A percentile compares a stretch with the other conserved stretches of the same genome.
Evolutionary conservation across 2,113 vertebrate species (phyloP).

Genomic region (Notothenia rossii): DNA sequence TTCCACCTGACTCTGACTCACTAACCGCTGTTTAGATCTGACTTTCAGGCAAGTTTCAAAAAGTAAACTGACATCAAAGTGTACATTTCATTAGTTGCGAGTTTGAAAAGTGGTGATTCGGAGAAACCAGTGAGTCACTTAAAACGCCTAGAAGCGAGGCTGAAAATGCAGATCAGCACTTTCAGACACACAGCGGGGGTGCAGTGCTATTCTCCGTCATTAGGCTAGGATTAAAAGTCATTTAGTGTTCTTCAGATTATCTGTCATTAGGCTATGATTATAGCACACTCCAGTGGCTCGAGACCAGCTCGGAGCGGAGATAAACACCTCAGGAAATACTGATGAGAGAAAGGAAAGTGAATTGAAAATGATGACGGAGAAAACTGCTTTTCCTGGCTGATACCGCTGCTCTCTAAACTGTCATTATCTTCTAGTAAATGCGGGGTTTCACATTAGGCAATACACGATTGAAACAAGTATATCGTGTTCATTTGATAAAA

Average conservation of each 20-base stretch:
- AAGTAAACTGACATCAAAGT: slow-evolving; percentile 20
- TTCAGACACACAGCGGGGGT: slow-evolving; percentile 1
- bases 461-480: no score
- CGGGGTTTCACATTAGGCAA: no score
- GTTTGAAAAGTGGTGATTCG: slow-evolving; percentile 27
- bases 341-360: background rate
- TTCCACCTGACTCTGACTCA: background rate
- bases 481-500: no score
- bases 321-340: slow-evolving; percentile 24
- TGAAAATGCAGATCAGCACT: slow-evolving; percentile 33
- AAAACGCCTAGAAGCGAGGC: slow-evolving; percentile 3
- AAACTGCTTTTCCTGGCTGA: no score
- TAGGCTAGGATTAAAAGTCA: slow-evolving; percentile 63
- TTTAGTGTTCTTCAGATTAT: slow-evolving; percentile 59
- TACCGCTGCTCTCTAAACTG: no score
- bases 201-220: slow-evolving; percentile 59
- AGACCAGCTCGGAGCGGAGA: slow-evolving; percentile 38
- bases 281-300: slow-evolving; percentile 37
- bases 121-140: slow-evolving; percentile 26
- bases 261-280: slow-evolving; percentile 63
- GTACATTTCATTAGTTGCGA: slow-evolving; percentile 10
- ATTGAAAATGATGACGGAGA: no score
- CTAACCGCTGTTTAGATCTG: background rate
- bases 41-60: slow-evolving; percentile 13
- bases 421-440: no score